These are phyloP conservation scores for Phaetusa simplex DNA, from an alignment of 2,113 vertebrate genomes.

Conservation along the genomic window DNA sequence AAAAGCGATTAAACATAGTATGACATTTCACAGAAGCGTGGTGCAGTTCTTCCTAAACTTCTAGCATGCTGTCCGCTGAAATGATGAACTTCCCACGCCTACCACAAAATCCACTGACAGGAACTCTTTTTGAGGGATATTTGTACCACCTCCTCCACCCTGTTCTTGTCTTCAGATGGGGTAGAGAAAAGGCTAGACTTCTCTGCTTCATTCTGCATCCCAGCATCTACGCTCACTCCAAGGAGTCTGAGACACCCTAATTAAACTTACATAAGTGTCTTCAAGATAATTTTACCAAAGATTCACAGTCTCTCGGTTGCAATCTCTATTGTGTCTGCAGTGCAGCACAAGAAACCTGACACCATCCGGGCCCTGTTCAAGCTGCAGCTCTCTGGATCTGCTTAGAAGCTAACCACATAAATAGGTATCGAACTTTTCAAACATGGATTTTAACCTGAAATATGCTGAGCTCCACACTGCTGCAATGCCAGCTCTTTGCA, in stretches of 20 bases:
- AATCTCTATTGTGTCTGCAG: neutral
- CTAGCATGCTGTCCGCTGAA: neutral
- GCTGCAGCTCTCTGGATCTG: neutral
- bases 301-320: neutral
- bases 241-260: neutral
- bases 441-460: neutral
- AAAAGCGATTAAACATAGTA: neutral
- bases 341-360: neutral
- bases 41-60: neutral
- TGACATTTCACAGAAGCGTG: neutral
- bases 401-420: neutral
- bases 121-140: neutral
- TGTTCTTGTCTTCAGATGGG: neutral
- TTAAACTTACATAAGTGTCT: neutral
- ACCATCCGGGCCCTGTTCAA: neutral
- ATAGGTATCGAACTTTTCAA: neutral
- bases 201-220: neutral
- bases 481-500: neutral
- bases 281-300: neutral
- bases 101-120: constrained; percentile 3
- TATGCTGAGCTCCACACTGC: neutral
- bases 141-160: constrained; percentile 38
- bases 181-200: neutral
- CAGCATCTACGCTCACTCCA: neutral
- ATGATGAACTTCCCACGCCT: constrained; percentile 12